Evolutionary conservation across 2,113 vertebrate genomes (phyloP), one percentile per base, ranked within the genome.

Genomic region (Bujurquina vittata): DNA sequence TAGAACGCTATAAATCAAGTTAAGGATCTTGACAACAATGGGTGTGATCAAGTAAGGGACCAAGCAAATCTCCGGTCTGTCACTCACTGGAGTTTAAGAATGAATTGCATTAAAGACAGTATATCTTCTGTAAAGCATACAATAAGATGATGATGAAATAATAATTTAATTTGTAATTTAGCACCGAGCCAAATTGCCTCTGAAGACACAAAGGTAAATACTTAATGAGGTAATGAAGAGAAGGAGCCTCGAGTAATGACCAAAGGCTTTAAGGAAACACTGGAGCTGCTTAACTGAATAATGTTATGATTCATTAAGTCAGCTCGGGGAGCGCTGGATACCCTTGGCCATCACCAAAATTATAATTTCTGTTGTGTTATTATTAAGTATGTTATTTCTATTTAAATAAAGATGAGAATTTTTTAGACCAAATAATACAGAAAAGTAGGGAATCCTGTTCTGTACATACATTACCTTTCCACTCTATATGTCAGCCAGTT

Each of bases 1-100:
- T 80, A 89, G 84, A 88, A 57, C 20, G 4, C 35, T 74, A 67
- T 88, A 92, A 94, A 92, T 94, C 89, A 91, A 74, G 43, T 76
- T 35, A 78, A 75, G 83, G 82, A 89, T 87, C 81, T 79, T 49
- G 62, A 86, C 80, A 84, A 88, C 87, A 88, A 78, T 89, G 88
- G 73, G 83, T 82, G 89, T 91, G 88, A 91, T 84, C 54, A 67
- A 75, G 65, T 62, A 57, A 74, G 60, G 78, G 49, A 83, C 62
- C 73, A 73, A 79, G 33, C 37, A 76, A 78, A 84, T 60, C 72
- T 81, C 81, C 72, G 75, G 46, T 80, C 31, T 80, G 83, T 84
- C 29, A 78, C 52, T 88, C 80, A 83, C 22, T 74, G 49, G 69
- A 73, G 84, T 76, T 87, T 62, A 76, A 56, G 29, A 75, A 81